These are phyloP conservation scores for Scolopax mira DNA, from an alignment of 2,113 vertebrate genomes.

Conservation along the genomic window DNA sequence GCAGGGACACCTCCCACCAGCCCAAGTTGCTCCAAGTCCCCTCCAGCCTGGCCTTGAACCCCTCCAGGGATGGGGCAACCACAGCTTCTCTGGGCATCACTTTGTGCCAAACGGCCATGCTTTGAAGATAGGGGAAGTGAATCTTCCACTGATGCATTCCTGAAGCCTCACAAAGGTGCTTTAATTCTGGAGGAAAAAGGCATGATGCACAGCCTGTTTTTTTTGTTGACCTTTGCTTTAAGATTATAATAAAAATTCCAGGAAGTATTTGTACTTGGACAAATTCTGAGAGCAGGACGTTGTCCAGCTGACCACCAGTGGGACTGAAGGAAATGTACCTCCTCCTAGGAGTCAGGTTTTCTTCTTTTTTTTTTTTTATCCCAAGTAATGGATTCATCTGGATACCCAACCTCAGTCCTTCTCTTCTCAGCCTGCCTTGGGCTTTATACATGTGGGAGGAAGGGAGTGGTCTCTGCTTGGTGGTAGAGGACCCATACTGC, in stretches of 20 bases:
- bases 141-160: background rate
- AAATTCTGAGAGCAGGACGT: background rate
- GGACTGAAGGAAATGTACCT: background rate
- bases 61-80: too few relatives aligned
- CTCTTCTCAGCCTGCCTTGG: background rate
- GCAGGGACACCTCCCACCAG: too few relatives aligned
- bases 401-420: background rate
- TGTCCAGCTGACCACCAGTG: background rate
- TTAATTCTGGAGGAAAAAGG: background rate
- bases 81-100: background rate
- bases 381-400: background rate
- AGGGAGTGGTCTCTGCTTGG: background rate
- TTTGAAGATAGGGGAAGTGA: constrained; percentile 47
- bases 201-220: background rate
- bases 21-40: too few relatives aligned
- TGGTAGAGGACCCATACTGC: background rate
- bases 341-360: background rate
- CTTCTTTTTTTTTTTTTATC: background rate
- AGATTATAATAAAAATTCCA: background rate
- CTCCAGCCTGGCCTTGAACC: too few relatives aligned
- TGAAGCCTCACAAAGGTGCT: constrained; percentile 16
- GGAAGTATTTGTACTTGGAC: background rate
- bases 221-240: background rate
- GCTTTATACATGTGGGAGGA: background rate
- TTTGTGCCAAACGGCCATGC: background rate